Evolutionary conservation across 2,797 vertebrate genomes (phyloP).

Genomic region (Pangasius larnaudii): DNA sequence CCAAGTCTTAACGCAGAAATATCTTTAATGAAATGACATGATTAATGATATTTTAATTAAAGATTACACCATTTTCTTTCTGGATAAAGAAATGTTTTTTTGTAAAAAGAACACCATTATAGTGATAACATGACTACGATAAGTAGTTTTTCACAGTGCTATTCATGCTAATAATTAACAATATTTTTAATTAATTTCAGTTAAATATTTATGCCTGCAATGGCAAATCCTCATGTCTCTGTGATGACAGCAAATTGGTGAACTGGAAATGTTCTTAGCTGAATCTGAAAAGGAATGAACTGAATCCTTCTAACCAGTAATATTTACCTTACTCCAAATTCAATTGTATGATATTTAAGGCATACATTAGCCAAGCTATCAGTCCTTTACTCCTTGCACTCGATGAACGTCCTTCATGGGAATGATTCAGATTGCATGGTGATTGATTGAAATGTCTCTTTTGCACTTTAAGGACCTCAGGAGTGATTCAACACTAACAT

Average conservation of each 20-base stretch:
- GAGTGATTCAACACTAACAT: conserved; percentile 45
- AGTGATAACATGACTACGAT: not conserved
- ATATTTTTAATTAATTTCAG: not conserved
- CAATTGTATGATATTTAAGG: too few relatives aligned
- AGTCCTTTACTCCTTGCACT: conserved; percentile 4
- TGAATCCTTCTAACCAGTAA: not conserved
- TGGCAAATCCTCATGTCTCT: not conserved
- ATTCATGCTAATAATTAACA: not conserved
- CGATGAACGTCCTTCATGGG: conserved; percentile 19
- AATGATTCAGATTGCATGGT: conserved; percentile 30
- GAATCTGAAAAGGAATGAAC: not conserved
- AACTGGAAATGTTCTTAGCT: not conserved
- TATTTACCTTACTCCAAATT: not conserved
- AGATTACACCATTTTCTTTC: not conserved
- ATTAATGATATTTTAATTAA: not conserved
- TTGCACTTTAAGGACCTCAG: conserved; percentile 40
- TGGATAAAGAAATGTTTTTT: not conserved
- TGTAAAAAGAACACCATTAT: not conserved
- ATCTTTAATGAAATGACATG: not conserved
- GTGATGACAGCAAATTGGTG: not conserved
- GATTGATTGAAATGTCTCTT: conserved; percentile 46
- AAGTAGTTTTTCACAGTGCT: not conserved
- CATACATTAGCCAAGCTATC: not conserved
- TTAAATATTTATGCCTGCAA: not conserved
- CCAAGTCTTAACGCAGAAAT: not conserved